phyloP scores from a whole-genome alignment of 2,113 vertebrate species.

The Empidonax alnorum region DNA sequence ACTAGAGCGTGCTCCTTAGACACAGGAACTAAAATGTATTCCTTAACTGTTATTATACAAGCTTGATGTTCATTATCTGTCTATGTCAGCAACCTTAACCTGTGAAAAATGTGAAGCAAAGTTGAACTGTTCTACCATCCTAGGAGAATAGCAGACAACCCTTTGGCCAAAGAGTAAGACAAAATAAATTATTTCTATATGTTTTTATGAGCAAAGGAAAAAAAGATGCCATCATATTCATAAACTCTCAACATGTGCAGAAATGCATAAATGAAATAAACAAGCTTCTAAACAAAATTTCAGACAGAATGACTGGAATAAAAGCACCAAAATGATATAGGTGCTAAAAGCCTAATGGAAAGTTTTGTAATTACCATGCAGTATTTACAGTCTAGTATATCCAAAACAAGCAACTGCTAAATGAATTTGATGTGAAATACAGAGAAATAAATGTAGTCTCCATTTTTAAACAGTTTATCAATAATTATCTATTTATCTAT shows the following conservation, averaged over 20 bases:
- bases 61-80: background rate
- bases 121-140: background rate
- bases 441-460: background rate
- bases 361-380: background rate
- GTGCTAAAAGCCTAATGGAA: background rate
- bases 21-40: background rate
- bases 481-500: background rate
- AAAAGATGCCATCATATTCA: background rate
- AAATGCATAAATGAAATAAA: background rate
- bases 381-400: background rate
- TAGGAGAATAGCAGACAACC: background rate
- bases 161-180: background rate
- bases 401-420: background rate
- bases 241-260: background rate
- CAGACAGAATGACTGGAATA: background rate
- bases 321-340: background rate
- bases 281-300: background rate
- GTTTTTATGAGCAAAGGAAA: background rate
- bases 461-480: background rate
- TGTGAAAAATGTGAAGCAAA: background rate
- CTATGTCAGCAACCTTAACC: background rate
- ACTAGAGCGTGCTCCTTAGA: fast-evolving
- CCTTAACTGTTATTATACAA: background rate
- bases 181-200: background rate
- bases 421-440: background rate